Evolutionary conservation across 2,113 vertebrate species (phyloP).

Genomic region (Empidonax traillii): DNA sequence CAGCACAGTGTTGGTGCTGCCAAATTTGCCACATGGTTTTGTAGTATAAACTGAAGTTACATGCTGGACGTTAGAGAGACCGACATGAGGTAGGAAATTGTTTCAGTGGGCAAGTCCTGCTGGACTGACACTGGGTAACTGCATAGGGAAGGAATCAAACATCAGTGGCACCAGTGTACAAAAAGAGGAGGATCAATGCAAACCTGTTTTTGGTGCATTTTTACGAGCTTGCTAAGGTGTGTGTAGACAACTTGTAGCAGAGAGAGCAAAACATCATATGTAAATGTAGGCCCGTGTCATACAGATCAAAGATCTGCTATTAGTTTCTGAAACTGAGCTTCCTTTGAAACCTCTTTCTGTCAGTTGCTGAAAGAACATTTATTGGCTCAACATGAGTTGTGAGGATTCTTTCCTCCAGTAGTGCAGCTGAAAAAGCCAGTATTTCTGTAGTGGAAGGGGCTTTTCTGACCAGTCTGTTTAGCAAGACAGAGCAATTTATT

Average conservation of each 20-base stretch:
- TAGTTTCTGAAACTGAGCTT: neutral
- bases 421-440: neutral
- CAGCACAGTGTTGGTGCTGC: neutral
- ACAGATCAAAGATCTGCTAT: neutral
- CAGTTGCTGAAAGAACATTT: neutral
- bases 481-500: neutral
- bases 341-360: neutral
- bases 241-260: neutral
- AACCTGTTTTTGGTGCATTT: neutral
- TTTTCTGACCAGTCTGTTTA: neutral
- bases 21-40: neutral
- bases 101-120: neutral
- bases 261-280: neutral
- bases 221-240: neutral
- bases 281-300: neutral
- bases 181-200: neutral
- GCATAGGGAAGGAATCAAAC: neutral
- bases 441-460: neutral
- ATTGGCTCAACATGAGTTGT: neutral
- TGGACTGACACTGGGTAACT: neutral
- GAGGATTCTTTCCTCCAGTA: neutral
- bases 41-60: neutral
- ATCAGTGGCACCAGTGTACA: neutral
- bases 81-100: rapidly evolving
- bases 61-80: neutral